Conservation (phyloP, 1,140 invertebrate species). For the Paralvinella palmiformis region DNA sequence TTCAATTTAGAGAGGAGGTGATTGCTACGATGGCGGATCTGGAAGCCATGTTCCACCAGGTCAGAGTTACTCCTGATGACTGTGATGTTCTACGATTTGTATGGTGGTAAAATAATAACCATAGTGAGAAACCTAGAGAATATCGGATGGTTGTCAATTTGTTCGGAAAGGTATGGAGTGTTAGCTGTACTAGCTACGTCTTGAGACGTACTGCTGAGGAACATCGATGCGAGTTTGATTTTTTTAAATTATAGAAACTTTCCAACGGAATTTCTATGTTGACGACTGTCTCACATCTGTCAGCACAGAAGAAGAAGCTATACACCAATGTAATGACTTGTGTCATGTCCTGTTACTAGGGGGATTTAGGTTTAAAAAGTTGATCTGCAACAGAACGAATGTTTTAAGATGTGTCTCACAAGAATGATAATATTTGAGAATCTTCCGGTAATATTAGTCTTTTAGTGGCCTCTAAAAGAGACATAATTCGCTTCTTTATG, state of each 20-base stretch:
- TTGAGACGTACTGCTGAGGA: not conserved
- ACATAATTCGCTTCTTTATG: no score
- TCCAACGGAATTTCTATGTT: not conserved
- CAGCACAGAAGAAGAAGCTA: no score
- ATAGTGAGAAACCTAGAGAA: not conserved
- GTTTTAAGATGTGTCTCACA: no score
- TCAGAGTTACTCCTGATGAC: not conserved
- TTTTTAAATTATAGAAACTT: not conserved
- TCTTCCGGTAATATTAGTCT: no score
- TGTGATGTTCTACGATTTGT: not conserved
- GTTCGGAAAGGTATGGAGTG: not conserved
- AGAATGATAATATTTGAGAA: no score
- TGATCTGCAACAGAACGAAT: no score
- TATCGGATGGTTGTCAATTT: not conserved
- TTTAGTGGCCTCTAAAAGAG: no score
- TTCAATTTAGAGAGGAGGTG: no score
- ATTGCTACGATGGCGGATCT: not conserved
- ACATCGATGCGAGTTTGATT: not conserved
- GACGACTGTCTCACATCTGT: not conserved
- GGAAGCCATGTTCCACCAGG: slow-evolving; percentile 4
- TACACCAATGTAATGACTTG: no score
- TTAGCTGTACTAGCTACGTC: not conserved
- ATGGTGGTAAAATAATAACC: not conserved
- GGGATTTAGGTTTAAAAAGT: no score
- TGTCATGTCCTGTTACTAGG: no score